Conservation (phyloP, 2,797 vertebrate species). For the Taeniopygia guttata region DNA sequence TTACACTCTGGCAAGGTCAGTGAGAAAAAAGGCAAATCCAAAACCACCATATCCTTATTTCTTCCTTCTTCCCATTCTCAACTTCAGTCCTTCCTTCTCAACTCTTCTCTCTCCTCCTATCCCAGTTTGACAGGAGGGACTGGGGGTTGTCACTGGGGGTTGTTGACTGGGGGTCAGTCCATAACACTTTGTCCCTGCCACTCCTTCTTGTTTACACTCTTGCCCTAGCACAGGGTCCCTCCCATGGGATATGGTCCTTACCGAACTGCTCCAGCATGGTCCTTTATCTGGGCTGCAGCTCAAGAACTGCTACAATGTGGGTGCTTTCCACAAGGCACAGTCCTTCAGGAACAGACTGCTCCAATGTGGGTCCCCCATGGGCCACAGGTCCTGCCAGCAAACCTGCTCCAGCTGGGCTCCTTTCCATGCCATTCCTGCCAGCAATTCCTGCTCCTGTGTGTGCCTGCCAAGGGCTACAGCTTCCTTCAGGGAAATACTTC, state of each 20-base stretch:
- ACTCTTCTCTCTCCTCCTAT: not conserved
- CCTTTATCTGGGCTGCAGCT: not conserved
- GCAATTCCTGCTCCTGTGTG: not conserved
- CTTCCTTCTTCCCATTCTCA: not conserved
- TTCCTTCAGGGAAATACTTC: not conserved
- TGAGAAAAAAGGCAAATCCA: not conserved
- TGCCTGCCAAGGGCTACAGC: not conserved
- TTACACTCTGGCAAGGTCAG: not conserved
- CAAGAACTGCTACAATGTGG: not conserved
- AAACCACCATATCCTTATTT: not conserved
- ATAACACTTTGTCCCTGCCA: not conserved
- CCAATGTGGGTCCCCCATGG: not conserved
- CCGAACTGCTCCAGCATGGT: not conserved
- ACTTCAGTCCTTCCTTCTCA: not conserved
- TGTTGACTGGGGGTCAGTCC: not conserved
- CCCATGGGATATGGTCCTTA: not conserved
- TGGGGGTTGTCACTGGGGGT: not conserved
- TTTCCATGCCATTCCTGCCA: not conserved
- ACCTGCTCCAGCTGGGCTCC: not conserved
- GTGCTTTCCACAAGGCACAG: not conserved
- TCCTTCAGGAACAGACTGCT: not conserved
- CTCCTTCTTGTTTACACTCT: not conserved
- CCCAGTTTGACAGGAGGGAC: accelerated
- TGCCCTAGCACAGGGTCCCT: not conserved
- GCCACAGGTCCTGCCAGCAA: not conserved